Evolutionary conservation across 2,113 vertebrate species (phyloP).

Genomic region (Tetrax tetrax): DNA sequence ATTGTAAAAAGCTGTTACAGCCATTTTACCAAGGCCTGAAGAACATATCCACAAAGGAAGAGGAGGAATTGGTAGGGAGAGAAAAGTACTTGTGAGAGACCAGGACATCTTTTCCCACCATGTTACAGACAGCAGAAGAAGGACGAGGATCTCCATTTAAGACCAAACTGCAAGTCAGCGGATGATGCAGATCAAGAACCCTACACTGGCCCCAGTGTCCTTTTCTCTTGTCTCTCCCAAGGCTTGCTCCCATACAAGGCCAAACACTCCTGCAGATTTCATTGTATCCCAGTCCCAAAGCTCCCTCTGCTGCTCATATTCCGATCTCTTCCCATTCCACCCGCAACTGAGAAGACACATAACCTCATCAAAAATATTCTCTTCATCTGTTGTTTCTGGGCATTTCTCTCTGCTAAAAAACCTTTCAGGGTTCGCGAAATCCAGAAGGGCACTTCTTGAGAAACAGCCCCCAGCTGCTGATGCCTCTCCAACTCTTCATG

Average conservation of each 20-base stretch:
- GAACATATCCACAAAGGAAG: neutral
- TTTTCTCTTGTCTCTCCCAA: neutral
- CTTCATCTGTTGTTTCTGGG: neutral
- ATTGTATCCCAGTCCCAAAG: neutral
- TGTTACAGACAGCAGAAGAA: neutral
- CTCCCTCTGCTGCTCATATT: slow-evolving; percentile 58
- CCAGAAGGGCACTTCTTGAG: neutral
- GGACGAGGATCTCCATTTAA: neutral
- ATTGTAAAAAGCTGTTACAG: neutral
- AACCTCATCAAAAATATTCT: neutral
- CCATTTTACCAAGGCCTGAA: neutral
- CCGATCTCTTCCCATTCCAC: neutral
- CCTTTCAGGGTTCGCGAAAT: neutral
- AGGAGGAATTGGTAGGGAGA: neutral
- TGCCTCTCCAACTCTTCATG: neutral
- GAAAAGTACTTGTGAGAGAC: neutral
- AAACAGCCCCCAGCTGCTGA: neutral
- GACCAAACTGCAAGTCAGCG: neutral
- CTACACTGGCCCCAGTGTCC: neutral
- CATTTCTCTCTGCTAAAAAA: neutral
- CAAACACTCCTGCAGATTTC: neutral
- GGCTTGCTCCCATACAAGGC: neutral
- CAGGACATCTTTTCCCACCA: neutral
- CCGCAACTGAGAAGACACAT: neutral
- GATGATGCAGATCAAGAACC: neutral